phyloP scores from a whole-genome alignment of 2,113 vertebrate species.

The Eulemur macaco region DNA sequence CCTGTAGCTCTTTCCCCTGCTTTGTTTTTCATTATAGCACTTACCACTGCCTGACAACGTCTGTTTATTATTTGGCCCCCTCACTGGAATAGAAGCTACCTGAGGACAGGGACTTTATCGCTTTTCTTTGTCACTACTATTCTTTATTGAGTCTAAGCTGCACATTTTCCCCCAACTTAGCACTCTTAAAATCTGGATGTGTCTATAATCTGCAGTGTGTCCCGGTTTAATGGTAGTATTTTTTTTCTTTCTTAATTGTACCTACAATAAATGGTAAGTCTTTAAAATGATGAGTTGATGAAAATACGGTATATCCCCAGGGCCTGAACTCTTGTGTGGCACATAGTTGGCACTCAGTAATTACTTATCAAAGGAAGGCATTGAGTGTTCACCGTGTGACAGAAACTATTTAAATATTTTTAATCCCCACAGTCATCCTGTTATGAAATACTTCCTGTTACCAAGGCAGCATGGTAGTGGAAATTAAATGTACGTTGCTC shows the following conservation, averaged over 20 bases:
- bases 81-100: neutral
- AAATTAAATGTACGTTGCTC: neutral
- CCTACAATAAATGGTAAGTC: neutral
- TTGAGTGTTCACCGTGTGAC: neutral
- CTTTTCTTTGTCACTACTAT: neutral
- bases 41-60: neutral
- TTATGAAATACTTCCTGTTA: neutral
- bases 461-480: neutral
- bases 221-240: neutral
- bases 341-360: neutral
- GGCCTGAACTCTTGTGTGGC: neutral
- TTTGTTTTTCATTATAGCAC: neutral
- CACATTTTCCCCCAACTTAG: neutral
- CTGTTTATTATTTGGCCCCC: neutral
- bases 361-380: neutral
- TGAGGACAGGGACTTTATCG: neutral
- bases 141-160: neutral
- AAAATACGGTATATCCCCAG: neutral
- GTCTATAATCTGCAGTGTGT: neutral
- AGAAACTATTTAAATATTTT: neutral
- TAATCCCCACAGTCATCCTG: neutral
- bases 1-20: neutral
- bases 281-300: neutral
- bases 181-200: neutral
- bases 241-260: constrained; percentile 3